Base-by-base conservation (phyloP, 2,113 vertebrate genomes). In the Sterna hirundo region DNA sequence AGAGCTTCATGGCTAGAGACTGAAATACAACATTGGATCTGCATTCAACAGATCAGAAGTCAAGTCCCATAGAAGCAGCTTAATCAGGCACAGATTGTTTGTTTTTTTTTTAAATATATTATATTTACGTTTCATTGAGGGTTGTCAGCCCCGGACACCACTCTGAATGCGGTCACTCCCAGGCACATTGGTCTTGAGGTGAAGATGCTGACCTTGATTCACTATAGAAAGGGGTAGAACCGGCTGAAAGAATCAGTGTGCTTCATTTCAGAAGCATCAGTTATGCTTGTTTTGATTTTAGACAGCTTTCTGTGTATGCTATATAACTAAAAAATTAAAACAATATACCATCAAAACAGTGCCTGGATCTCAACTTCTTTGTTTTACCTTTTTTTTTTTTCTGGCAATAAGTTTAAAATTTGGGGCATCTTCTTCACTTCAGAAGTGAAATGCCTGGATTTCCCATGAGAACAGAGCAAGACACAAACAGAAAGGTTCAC, bases 121-220 rank as follows among this genome's bases (percentile, higher is more conserved):
- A 26, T 6, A 13, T 52, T n/a, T 40, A 4, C 52, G 25, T 13
- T 54, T 76, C 77, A 46, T 17, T 5, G 70, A 51, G 49, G 27
- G n/a, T 11, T 71, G 40, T 2, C 47, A 71, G 68, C 7, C 51
- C 77, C 22, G 27, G 30, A 42, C 11, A 49, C 14, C 7, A 60
- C 76, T 13, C 34, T 34, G 19, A 58, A 36, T 0, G 8, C 61
- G 49, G 32, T 29, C 18, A 10, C 30, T 62, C 25, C 34, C 34
- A 11, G 0, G 4, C 2, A 2, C 0, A 0, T 0, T 11, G 27
- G 4, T 11, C n/a, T 34, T 34, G 4, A 3, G n/a, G 13, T 23
- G 11, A 71, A 51, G 55, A 21, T 30, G 7, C 0, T 72, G 27
- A 29, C 32, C 40, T 47, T 9, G 7, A n/a, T 38, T 52, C 27